A percentile compares a stretch with the other conserved stretches of the same genome.
Conservation (phyloP, 2,888 invertebrate genomes). For the Plusia festucae region DNA sequence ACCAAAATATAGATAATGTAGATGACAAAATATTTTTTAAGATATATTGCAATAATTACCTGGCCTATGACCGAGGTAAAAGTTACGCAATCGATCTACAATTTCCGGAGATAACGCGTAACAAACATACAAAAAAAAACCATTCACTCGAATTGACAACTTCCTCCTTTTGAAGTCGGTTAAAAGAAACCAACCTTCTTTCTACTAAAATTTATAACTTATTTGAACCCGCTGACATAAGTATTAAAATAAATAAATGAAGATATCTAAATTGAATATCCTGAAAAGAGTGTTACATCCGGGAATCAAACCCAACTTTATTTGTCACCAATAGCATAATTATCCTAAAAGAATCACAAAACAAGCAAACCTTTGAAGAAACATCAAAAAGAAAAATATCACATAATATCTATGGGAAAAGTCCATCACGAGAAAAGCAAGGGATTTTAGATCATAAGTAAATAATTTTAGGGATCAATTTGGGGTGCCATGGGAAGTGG, state of each 20-base stretch:
- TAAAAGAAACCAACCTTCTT: background rate
- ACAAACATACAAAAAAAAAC: too few relatives aligned
- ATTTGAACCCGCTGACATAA: background rate
- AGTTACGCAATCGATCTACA: too few relatives aligned
- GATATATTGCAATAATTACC: too few relatives aligned
- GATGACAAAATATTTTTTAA: too few relatives aligned
- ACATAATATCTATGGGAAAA: slow-evolving; percentile 38
- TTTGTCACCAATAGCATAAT: slow-evolving; percentile 56
- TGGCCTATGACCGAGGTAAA: too few relatives aligned
- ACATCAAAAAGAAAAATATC: slow-evolving; percentile 46
- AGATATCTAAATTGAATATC: slow-evolving; percentile 12
- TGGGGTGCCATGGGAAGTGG: background rate
- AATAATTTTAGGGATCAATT: background rate
- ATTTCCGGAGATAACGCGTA: too few relatives aligned
- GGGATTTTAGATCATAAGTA: slow-evolving; percentile 5
- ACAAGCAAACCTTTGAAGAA: slow-evolving; percentile 40
- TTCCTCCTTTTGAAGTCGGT: too few relatives aligned
- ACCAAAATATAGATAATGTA: too few relatives aligned
- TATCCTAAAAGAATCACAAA: slow-evolving; percentile 39
- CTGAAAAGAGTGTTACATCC: slow-evolving; percentile 38
- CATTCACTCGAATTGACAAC: too few relatives aligned
- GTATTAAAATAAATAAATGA: slow-evolving; percentile 15
- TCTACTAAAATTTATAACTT: slow-evolving; percentile 14
- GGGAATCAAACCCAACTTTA: slow-evolving; percentile 44
- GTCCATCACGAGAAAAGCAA: slow-evolving; percentile 32